These are phyloP conservation scores for Monochamus saltuarius DNA, from an alignment of 1,140 invertebrate genomes.

Conservation along the genomic window DNA sequence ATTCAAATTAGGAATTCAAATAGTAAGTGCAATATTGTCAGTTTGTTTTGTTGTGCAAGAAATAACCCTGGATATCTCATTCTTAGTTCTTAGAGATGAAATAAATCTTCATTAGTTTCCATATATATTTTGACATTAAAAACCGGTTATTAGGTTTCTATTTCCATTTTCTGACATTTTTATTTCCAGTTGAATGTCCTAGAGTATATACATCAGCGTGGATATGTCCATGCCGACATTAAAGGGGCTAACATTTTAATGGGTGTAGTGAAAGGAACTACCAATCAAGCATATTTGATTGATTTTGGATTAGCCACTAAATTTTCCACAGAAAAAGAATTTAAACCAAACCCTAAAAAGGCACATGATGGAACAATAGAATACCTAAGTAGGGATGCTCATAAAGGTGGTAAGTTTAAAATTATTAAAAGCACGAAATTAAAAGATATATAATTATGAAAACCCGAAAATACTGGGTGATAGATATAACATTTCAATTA, in stretches of 20 bases:
- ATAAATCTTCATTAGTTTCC: no score
- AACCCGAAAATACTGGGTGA: no score
- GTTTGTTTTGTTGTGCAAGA: no score
- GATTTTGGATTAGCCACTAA: slow-evolving; percentile 91
- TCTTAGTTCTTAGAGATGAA: no score
- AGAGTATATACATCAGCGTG: slow-evolving; percentile 83
- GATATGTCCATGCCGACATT: slow-evolving; percentile 89
- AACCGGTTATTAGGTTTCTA: background rate
- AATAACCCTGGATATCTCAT: no score
- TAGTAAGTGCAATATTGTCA: slow-evolving; percentile 64
- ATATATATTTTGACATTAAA: slow-evolving; percentile 16
- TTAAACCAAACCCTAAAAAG: slow-evolving; percentile 83
- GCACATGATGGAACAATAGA: slow-evolving; percentile 96
- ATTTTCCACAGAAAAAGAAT: slow-evolving; percentile 70
- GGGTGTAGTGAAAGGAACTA: slow-evolving; percentile 45
- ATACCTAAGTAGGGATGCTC: slow-evolving; percentile 92
- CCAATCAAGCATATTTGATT: slow-evolving; percentile 82
- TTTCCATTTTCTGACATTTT: background rate
- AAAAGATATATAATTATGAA: no score
- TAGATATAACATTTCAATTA: no score
- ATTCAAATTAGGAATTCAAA: slow-evolving; percentile 79
- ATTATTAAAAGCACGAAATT: slow-evolving; percentile 16
- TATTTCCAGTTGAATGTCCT: slow-evolving; percentile 73
- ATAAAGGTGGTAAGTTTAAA: slow-evolving; percentile 64
- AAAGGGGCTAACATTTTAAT: slow-evolving; percentile 89